phyloP scores from a whole-genome alignment of 1,140 invertebrate species.

The Drosophila novamexicana region DNA sequence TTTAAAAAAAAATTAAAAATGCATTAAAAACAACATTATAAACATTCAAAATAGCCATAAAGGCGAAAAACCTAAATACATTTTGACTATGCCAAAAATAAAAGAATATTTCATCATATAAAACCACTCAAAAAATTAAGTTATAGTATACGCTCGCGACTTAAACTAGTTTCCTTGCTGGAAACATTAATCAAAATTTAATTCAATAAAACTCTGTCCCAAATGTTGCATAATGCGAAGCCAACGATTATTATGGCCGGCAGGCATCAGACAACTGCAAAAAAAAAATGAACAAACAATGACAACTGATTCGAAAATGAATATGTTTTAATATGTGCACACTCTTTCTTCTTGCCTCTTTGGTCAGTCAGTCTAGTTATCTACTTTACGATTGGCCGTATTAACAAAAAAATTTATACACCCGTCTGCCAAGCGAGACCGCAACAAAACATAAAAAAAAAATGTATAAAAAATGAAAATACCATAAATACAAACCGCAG shows the following conservation, averaged over 20 bases:
- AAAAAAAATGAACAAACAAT: constrained; percentile 25
- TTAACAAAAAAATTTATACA: constrained; percentile 62
- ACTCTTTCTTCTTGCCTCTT: background rate
- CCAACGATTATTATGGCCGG: constrained; percentile 14
- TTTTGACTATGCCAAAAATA: background rate
- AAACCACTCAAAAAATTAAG: background rate
- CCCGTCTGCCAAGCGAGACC: constrained; percentile 57
- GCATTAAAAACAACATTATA: no score
- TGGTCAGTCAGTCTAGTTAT: constrained; percentile 35
- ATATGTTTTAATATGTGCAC: constrained; percentile 26
- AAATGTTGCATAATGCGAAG: constrained; percentile 33
- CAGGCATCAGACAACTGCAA: constrained; percentile 36
- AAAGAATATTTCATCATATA: constrained; percentile 15
- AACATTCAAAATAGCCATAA: no score
- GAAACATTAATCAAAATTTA: constrained; percentile 39
- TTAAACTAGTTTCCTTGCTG: background rate
- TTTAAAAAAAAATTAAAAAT: no score
- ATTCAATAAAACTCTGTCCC: constrained; percentile 20
- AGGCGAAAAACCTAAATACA: no score
- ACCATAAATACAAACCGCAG: constrained; percentile 64
- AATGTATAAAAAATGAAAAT: constrained; percentile 4
- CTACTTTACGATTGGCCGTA: constrained; percentile 69
- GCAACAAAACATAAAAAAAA: constrained; percentile 19
- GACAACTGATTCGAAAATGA: constrained; percentile 27
- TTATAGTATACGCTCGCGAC: background rate